Base-by-base conservation (phyloP, 92 coral and sea anemone species). In the Zoanthus solanderi region DNA sequence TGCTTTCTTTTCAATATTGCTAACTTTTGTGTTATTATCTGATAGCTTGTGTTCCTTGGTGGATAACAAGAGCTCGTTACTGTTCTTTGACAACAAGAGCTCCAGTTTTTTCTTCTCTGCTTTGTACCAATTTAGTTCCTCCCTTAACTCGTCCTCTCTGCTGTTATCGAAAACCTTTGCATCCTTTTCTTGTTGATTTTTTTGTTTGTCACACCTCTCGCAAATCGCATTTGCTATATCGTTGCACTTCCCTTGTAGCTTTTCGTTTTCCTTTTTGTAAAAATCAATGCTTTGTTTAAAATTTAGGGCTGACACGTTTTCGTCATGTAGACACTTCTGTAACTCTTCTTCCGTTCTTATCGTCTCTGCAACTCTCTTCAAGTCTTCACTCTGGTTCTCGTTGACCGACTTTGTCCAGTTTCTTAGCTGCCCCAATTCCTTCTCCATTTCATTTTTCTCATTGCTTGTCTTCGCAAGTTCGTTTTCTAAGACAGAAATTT, bases 401-500 rank as follows among this genome's bases (percentile, higher is more conserved):
- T 18, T 81, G 34, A 81, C 48, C 9, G 42, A 50, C 44, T 46
- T 81, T 65, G 75, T 81, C 85, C 85, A 81, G 57, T 3, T 18
- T 42, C 74, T 54, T 7, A 65, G 71, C 23, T 81, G 58, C 5
- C 37, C 58, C 3, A 81, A 53, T 67, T 81, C 85, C n/a, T 9
- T 47, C 63, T 81, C 92, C 37, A 90, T 78, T 69, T 86, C 87
- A 34, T 85, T 76, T 75, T 90, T 90, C 46, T 90, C 90, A 44
- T 86, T 86, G 78, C 81, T 86, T 72, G 83, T 90, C n/a, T 79
- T 78, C 18, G 67, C 83, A 58, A 90, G 83, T 50, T 90, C 87
- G 57, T 86, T 71, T 77, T 88, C 92, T 16, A 90, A 71, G 12
- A 69, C 17, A 61, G 37, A 6, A 46, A 66, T 53, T 42, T 81